Evolutionary conservation across 1,140 invertebrate genomes (phyloP), one percentile per base, ranked within the genome.

Genomic region (Arion vulgaris): DNA sequence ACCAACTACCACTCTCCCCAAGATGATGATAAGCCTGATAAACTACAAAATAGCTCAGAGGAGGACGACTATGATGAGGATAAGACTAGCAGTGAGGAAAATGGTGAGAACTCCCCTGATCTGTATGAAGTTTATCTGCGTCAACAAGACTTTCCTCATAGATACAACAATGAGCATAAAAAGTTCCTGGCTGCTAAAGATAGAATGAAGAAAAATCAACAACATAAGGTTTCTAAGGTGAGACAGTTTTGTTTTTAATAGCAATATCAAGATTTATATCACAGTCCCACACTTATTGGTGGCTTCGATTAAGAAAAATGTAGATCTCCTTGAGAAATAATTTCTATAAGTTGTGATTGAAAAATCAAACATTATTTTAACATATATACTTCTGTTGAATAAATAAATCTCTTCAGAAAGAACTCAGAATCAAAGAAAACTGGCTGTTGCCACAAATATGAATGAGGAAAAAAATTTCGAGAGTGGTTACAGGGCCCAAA

Each of bases 151-250:
- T 83, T 89, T 45, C 81, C 83, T 26, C 80, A 78, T 26, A 80
- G 84, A 39, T 89, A 85, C 53, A 81, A 81, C 41, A 91, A 90
- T 69, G 90, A 91, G 82, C 90, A 91, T 82, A 81, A 86, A 19
- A 87, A 86, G 74, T 91, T 89, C 81, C 81, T 87, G 75, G 86
- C 85, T 26, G 88, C 90, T 39, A 82, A 87, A 41, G 86, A 87
- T 45, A 84, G 80, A n/a, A 87, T 89, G 87, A 84, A 89, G 69
- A 87, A 88, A 73, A 74, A 84, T 5, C 88, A 90, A 51, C 87
- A 88, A 69, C 86, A 86, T 32, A 89, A 88, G 71, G 87, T 88
- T 66, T 89, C 88, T 32, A 88, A 89, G 89, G 90, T 91, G 77
- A 57, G 51, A 23, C 26, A 15, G 51, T 57, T 57, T 57, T 7